phyloP scores from a whole-genome alignment of 2,797 vertebrate genomes.

The Lycodopsis pacificus region DNA sequence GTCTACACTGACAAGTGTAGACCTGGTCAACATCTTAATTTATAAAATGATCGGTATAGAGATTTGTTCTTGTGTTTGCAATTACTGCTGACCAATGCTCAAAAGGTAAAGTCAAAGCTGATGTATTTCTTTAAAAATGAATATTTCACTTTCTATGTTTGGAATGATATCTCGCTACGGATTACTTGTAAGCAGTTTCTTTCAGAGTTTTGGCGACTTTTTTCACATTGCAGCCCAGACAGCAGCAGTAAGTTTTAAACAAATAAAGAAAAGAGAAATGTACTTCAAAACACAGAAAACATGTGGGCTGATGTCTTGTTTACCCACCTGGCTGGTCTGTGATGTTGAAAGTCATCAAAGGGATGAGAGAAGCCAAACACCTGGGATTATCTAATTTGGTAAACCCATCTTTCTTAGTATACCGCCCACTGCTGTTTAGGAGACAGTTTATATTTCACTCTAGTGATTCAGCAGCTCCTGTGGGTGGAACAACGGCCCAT shows the following conservation, averaged over 20 bases:
- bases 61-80: not conserved
- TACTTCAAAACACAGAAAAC: conserved; percentile 10
- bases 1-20: too few species aligned
- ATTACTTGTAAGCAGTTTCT: not conserved
- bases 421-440: conserved; percentile 8
- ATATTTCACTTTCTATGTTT: not conserved
- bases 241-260: not conserved
- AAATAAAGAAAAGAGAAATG: not conserved
- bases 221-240: not conserved
- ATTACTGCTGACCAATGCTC: not conserved
- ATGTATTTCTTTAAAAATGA: not conserved
- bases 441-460: conserved; percentile 19
- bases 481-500: not conserved
- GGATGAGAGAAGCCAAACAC: not conserved
- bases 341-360: conserved; percentile 14
- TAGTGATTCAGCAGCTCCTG: conserved; percentile 21
- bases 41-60: not conserved
- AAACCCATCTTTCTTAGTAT: conserved; percentile 12
- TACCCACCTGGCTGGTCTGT: conserved; percentile 4
- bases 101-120: not conserved
- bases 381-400: conserved; percentile 22
- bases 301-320: conserved; percentile 16
- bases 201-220: not conserved
- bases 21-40: not conserved
- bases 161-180: not conserved